phyloP scores from a whole-genome alignment of 2,888 invertebrate species.

The Scaptomyza cyrtandrae region DNA sequence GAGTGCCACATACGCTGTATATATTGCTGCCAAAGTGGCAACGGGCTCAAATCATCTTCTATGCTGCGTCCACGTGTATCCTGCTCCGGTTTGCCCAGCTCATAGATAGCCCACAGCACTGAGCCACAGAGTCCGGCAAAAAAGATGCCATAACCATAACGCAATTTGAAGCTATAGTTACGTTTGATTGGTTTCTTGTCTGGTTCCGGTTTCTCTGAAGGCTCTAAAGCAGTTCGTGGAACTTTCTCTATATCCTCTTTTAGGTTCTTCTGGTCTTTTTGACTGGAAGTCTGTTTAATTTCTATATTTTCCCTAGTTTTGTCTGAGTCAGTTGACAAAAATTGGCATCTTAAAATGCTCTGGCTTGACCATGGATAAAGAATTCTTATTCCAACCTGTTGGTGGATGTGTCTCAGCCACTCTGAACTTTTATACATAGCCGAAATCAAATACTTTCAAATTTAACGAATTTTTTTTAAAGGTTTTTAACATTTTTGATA shows the following conservation, averaged over 20 bases:
- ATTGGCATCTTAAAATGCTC: background rate
- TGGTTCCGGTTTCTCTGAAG: background rate
- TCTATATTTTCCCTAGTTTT: background rate
- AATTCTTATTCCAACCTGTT: constrained; percentile 2
- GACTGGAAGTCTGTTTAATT: background rate
- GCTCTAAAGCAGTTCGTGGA: no score
- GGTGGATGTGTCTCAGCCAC: constrained; percentile 32
- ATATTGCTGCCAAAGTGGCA: constrained; percentile 89
- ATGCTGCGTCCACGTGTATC: constrained; percentile 90
- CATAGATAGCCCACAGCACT: constrained; percentile 87
- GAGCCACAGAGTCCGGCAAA: constrained; percentile 87
- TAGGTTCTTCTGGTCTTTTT: background rate
- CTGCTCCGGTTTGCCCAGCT: constrained; percentile 90
- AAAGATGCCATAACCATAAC: constrained; percentile 79
- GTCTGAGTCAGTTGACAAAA: background rate
- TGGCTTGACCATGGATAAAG: background rate
- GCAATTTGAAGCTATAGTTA: background rate
- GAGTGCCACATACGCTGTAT: constrained; percentile 89
- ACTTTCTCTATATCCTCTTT: background rate
- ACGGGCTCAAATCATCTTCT: constrained; percentile 89
- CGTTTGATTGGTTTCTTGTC: background rate
- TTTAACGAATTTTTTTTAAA: constrained; percentile 1
- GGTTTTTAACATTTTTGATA: constrained; percentile 9
- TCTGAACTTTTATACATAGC: constrained; percentile 32
- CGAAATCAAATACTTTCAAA: constrained; percentile 20